Conservation (phyloP, 1,140 invertebrate genomes). For the Atta texana region DNA sequence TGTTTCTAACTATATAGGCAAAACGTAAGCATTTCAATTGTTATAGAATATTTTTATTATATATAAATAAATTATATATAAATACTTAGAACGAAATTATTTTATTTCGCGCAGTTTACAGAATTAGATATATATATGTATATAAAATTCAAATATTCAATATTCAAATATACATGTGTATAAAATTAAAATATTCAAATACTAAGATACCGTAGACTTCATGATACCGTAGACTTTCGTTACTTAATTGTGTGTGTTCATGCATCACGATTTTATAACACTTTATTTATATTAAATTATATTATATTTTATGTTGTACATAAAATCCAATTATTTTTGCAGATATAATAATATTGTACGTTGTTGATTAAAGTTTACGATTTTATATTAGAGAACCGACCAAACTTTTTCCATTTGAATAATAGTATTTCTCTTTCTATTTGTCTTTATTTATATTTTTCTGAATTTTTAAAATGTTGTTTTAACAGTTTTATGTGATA, state of each 20-base stretch:
- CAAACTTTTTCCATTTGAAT: neutral
- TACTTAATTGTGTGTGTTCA: no score
- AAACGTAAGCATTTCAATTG: neutral
- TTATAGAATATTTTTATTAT: neutral
- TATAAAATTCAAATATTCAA: no score
- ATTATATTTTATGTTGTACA: neutral
- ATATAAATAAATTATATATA: neutral
- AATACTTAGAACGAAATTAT: neutral
- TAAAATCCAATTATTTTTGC: neutral
- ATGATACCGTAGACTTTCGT: no score
- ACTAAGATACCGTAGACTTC: no score
- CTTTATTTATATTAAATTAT: neutral
- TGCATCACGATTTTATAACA: no score
- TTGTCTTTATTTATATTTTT: conserved; percentile 9
- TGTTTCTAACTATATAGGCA: neutral
- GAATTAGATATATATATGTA: no score
- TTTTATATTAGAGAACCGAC: neutral
- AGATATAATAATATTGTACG: neutral
- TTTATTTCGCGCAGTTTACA: no score
- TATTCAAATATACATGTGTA: no score
- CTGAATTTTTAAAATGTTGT: neutral
- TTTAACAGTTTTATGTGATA: neutral
- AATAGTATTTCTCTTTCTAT: neutral
- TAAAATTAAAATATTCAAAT: no score
- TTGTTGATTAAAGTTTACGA: neutral